Percentiles rank a stretch among this genome's conserved stretches.
Conservation (phyloP, 2,797 vertebrate genomes). For the Spinibarbus caldwelli region DNA sequence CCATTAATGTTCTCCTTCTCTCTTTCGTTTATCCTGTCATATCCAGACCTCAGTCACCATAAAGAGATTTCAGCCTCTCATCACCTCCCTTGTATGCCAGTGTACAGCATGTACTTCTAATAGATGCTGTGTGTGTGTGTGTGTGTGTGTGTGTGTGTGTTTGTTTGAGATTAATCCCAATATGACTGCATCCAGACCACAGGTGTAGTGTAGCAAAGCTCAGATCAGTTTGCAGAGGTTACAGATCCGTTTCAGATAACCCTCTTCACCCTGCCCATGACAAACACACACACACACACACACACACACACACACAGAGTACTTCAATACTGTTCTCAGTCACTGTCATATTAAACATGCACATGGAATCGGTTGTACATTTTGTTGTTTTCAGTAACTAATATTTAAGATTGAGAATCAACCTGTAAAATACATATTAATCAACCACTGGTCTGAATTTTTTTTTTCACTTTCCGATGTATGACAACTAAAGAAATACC, state of each 20-base stretch:
- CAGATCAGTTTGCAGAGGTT: conserved; percentile 33
- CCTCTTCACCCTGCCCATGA: not conserved
- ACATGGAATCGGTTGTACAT: not conserved
- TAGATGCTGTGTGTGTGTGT: conserved; percentile 13
- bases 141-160: no score
- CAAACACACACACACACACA: not conserved
- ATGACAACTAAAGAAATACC: not conserved
- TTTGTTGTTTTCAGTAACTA: not conserved
- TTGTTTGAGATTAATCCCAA: conserved; percentile 35
- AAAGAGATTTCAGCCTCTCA: not conserved
- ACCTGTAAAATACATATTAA: not conserved
- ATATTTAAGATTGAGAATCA: not conserved
- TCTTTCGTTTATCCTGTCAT: conserved; percentile 42
- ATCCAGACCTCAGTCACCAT: conserved; percentile 26
- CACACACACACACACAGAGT: no score
- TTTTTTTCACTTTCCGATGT: no score
- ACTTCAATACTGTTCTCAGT: not conserved
- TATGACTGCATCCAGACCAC: conserved; percentile 41
- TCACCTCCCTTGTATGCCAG: not conserved
- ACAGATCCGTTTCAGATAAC: conserved; percentile 39
- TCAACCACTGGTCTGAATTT: not conserved
- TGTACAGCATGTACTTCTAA: conserved; percentile 9
- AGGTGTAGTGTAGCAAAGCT: conserved; percentile 53
- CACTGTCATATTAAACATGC: not conserved
- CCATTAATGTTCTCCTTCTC: not conserved